Evolutionary conservation across 2,888 invertebrate species (phyloP), one percentile per base, ranked within the genome.

Genomic region (Troides oblongomaculatus): DNA sequence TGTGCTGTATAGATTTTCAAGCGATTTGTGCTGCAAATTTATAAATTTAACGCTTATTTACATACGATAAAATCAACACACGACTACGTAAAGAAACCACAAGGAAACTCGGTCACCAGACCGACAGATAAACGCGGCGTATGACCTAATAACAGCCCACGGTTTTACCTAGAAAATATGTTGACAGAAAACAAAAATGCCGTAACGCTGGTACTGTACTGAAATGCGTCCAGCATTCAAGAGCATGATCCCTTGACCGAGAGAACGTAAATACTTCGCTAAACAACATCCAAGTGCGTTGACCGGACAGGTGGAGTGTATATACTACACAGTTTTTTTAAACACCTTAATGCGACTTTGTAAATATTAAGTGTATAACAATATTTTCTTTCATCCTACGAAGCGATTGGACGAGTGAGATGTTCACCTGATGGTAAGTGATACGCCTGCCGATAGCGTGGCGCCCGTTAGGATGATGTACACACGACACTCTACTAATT

Each of bases 171-270:
- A 30, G 25, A 30, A 58, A 50, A 25, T 56, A 21, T 56, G 43
- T 39, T 23, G 4, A 60, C 30, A 1, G 7, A 5, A 36, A 30
- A 59, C 61, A 66, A 50, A 21, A 39, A 68, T n/a, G 59, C 59
- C 6, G 57, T 59, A 50, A 53, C 56, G 43, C 43, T 10, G 18
- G 56, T 59, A 67, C 36, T 53, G 46, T 65, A 62, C 61, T 64
- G 64, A 61, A 69, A 69, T 69, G 66, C 65, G 63, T 10, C 4
- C 65, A 60, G 64, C 66, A 67, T 67, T 70, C 60, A 61, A 17
- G 18, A 67, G 62, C 30, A 21, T 59, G 39, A 66, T 70, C 63
- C 72, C 74, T 74, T 74, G 73, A 74, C 73, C 74, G 73, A 73
- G 72, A 72, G 73, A 64, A 66, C 69, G 58, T 66, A 71, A 73